Conservation (phyloP, 2,888 invertebrate species). For the Euplagia quadripunctaria region DNA sequence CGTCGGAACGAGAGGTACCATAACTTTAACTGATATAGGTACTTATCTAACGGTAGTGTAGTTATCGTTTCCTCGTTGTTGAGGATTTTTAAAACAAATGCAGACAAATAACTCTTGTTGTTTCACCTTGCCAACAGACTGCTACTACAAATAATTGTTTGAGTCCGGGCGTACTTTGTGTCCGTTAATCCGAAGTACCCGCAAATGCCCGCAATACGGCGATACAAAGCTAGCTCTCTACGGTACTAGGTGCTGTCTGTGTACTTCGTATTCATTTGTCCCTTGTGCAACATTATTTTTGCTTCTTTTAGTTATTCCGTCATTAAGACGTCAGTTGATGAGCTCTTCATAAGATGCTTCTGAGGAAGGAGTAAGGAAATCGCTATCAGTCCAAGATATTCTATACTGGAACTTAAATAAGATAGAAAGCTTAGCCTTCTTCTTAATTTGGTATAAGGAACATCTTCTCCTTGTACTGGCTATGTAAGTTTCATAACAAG, state of each 20-base stretch:
- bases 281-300: background rate
- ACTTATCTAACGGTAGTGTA: too few species aligned
- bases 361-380: too few species aligned
- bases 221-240: background rate
- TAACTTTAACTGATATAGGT: too few species aligned
- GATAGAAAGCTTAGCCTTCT: too few species aligned
- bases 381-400: too few species aligned
- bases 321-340: background rate
- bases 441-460: too few species aligned
- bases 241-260: background rate
- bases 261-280: background rate
- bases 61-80: background rate
- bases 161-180: background rate
- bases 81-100: background rate
- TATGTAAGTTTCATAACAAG: too few species aligned
- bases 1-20: too few species aligned
- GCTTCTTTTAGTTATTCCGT: background rate
- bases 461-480: too few species aligned
- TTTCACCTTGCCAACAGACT: background rate
- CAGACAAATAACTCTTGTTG: background rate
- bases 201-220: background rate
- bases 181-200: background rate
- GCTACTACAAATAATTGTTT: background rate
- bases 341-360: too few species aligned
- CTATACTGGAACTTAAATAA: too few species aligned